Evolutionary conservation across 2,797 vertebrate genomes (phyloP), one percentile per base, ranked within the genome.

Genomic region (Thunnus albacares): DNA sequence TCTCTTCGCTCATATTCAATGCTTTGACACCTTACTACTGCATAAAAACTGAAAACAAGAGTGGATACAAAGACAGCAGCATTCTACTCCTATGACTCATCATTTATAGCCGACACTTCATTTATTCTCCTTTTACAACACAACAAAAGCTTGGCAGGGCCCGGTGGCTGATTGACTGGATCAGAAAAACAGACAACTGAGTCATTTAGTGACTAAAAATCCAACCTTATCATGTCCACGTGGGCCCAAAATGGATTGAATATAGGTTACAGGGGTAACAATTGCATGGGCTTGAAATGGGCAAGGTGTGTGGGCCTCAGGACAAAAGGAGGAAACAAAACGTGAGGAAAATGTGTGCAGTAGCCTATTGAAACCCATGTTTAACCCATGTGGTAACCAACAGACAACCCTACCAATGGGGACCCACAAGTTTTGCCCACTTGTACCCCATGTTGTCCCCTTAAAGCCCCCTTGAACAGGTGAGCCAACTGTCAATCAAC

Each of bases 21-120:
- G 56, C 41, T 57, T 49, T 71, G 41, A 45, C 59, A 59, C 17
- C 78, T 17, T 45, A 60, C 69, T 28, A 53, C 20, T 28, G 59
- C 33, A 81, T 15, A n/a, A 17, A 83, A 75, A 17, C 62, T 22
- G 49, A 80, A 70, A 76, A 79, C 17, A 58, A 62, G 47, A 65
- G 17, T 14, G 7, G 20, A 70, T 8, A 76, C 70, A 82, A 78
- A 83, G 63, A 65, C 53, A 5, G 63, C 53, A 28, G 17, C 5
- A 1, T 33, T 51, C 56, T 75, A 45, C 64, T 74, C 24, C 22
- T 14, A 15, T 90, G 83, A 90, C 81, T 91, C 87, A 92, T 30
- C 30, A 49, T 59, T 61, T 51, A 2, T 53, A 78, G 75, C 81
- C 71, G 18, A 51, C 77, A 80, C 45, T 58, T 71, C 60, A 73